Conservation (phyloP, 1,140 invertebrate species). For the Drosophila repletoides region DNA sequence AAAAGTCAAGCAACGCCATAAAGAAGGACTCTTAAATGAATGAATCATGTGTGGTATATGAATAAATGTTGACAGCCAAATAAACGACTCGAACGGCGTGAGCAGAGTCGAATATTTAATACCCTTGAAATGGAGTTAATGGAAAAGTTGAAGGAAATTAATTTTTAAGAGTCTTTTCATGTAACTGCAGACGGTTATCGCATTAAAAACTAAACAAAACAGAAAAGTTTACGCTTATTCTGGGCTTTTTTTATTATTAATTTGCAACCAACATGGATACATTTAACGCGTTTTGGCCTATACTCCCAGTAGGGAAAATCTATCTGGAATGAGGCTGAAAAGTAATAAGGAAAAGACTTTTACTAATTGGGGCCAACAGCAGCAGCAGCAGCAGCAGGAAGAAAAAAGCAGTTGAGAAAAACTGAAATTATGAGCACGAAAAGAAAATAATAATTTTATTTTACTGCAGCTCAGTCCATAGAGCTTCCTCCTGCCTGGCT, state of each 20-base stretch:
- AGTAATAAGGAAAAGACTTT: constrained; percentile 68
- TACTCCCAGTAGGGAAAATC: too few relatives aligned
- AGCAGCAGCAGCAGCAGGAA: constrained; percentile 17
- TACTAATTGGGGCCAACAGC: constrained; percentile 66
- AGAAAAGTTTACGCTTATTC: neutral
- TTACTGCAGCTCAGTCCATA: constrained; percentile 43
- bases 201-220: neutral
- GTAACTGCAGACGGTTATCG: neutral
- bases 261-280: too few relatives aligned
- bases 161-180: too few relatives aligned
- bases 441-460: constrained; percentile 80
- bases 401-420: constrained; percentile 34
- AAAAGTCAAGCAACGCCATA: constrained; percentile 31
- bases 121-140: neutral
- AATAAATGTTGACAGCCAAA: neutral
- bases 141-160: too few relatives aligned
- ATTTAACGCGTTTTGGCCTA: too few relatives aligned
- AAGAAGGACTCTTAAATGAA: constrained; percentile 32
- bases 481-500: constrained; percentile 1
- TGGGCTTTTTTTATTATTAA: neutral
- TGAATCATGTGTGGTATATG: constrained; percentile 35
- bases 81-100: too few relatives aligned
- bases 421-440: constrained; percentile 74
- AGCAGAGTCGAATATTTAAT: too few relatives aligned
- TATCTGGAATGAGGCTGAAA: constrained; percentile 52